A percentile compares a stretch with the other conserved stretches of the same genome.
These are phyloP conservation scores for Lacerta agilis DNA, from an alignment of 2,797 vertebrate genomes.

Conservation along the genomic window DNA sequence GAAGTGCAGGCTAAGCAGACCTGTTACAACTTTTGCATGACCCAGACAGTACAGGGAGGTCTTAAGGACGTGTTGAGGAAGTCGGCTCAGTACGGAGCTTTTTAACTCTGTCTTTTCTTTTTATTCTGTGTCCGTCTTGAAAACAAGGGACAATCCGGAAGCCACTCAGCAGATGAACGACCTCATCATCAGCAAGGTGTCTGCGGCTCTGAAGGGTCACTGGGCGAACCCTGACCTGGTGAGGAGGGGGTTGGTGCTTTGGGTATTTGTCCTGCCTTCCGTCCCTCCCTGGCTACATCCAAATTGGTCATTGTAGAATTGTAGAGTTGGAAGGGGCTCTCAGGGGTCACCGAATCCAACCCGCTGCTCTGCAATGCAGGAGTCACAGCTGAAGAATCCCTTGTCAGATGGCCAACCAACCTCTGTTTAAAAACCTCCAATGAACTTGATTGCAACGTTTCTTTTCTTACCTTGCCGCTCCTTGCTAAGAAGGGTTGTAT, in stretches of 20 bases:
- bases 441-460: too few species aligned
- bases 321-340: too few species aligned
- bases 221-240: slow-evolving; percentile 99
- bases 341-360: too few species aligned
- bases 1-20: neutral
- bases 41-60: neutral
- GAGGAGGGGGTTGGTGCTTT: slow-evolving; percentile 51
- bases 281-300: neutral
- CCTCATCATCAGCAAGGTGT: slow-evolving; percentile 96
- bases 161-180: slow-evolving; percentile 99
- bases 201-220: slow-evolving; percentile 95
- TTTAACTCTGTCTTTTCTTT: neutral
- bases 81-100: neutral
- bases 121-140: slow-evolving; percentile 9
- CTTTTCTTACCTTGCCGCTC: too few species aligned
- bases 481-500: too few species aligned
- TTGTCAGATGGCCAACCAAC: too few species aligned
- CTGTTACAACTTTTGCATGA: neutral
- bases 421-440: too few species aligned
- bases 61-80: neutral
- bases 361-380: too few species aligned
- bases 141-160: slow-evolving; percentile 92
- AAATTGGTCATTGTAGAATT: too few species aligned
- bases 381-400: too few species aligned
- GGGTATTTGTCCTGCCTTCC: neutral